Conservation (phyloP, 2,888 invertebrate genomes). For the Orchesella flavescens region DNA sequence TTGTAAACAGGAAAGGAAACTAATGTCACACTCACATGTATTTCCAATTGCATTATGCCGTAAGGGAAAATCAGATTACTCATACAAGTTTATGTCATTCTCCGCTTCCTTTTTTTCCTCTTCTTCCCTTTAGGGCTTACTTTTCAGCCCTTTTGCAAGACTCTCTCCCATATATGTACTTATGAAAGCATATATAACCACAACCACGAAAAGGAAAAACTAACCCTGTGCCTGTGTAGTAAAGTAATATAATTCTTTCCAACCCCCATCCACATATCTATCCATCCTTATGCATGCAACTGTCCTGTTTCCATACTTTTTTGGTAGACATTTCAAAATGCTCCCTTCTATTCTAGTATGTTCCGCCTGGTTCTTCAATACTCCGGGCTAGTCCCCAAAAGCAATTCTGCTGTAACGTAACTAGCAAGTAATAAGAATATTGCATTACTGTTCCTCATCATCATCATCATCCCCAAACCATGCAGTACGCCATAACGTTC, state of each 20-base stretch:
- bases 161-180: not conserved
- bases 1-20: too few species aligned
- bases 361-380: not conserved
- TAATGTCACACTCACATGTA: not conserved
- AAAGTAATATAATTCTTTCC: not conserved
- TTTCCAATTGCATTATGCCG: not conserved
- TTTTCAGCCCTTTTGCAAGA: not conserved
- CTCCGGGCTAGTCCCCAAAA: not conserved
- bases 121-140: too few species aligned
- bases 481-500: too few species aligned
- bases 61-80: not conserved
- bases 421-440: too few species aligned
- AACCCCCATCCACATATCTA: conserved; percentile 1
- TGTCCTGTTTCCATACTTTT: conserved; percentile 26
- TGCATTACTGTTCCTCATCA: conserved; percentile 33
- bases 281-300: not conserved
- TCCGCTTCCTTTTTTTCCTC: too few species aligned
- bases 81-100: not conserved
- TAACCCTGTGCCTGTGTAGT: not conserved
- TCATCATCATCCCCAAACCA: not conserved
- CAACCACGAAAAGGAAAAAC: not conserved
- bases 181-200: not conserved
- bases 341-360: not conserved
- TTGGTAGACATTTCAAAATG: too few species aligned
- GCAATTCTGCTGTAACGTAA: conserved; percentile 10